phyloP scores from a whole-genome alignment of 1,140 invertebrate species.

The Drosophila arawakana region DNA sequence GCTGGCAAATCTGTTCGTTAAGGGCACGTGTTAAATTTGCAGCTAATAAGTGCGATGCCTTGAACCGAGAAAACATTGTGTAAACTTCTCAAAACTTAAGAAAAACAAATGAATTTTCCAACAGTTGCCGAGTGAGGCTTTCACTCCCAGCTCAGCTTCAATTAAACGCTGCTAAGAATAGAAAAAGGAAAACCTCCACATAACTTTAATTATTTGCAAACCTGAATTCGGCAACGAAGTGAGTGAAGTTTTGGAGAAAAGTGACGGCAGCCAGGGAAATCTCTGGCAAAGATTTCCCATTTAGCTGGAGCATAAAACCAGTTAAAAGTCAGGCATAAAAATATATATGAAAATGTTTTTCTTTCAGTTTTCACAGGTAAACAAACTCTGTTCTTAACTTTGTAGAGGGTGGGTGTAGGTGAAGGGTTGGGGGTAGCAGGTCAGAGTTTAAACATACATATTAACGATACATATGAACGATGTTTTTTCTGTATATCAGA shows the following conservation, averaged over 20 bases:
- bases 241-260: neutral
- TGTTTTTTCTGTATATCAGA: conserved; percentile 49
- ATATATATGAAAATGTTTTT: conserved; percentile 35
- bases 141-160: neutral
- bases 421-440: conserved; percentile 2
- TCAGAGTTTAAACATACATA: conserved; percentile 33
- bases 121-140: conserved; percentile 15
- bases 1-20: conserved; percentile 40
- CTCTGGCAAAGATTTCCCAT: conserved; percentile 21
- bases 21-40: conserved; percentile 60
- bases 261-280: conserved; percentile 14
- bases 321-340: conserved; percentile 25
- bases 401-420: neutral
- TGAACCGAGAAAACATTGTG: conserved; percentile 34
- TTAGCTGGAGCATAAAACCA: conserved; percentile 32
- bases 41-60: conserved; percentile 39
- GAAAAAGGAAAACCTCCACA: conserved; percentile 8
- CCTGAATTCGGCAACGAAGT: conserved; percentile 27
- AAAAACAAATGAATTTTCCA: conserved; percentile 48
- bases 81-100: conserved; percentile 43
- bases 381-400: conserved; percentile 23
- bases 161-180: conserved; percentile 18
- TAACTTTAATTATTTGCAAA: conserved; percentile 49
- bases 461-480: conserved; percentile 33
- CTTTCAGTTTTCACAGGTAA: conserved; percentile 16